phyloP scores from a whole-genome alignment of 2,797 vertebrate genomes.

The Thamnophis elegans region DNA sequence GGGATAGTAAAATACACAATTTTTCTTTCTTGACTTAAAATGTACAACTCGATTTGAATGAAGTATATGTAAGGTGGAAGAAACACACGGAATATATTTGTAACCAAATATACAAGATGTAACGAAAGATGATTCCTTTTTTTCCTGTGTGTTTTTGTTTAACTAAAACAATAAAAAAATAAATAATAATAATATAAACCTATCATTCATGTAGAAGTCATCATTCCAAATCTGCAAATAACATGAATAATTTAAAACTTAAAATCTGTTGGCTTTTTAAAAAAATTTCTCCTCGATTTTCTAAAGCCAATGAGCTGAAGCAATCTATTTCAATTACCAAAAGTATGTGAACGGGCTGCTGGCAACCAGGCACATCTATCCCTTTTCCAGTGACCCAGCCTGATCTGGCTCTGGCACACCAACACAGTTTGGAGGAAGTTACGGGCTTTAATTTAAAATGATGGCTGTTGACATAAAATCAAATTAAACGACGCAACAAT shows the following conservation, averaged over 20 bases:
- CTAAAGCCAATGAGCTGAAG: neutral
- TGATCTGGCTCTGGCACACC: neutral
- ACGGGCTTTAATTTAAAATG: neutral
- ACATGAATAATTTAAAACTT: slow-evolving; percentile 8
- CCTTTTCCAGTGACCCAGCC: neutral
- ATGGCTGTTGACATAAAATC: neutral
- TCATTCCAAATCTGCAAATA: neutral
- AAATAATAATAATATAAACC: no score
- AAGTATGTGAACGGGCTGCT: neutral
- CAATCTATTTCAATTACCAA: neutral
- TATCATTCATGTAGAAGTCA: neutral
- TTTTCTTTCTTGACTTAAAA: no score
- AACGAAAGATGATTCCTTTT: no score
- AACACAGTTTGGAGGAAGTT: neutral
- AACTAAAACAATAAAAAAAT: no score
- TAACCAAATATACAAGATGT: no score
- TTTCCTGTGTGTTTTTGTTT: no score
- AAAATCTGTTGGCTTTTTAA: neutral
- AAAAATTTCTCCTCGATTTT: neutral
- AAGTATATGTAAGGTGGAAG: no score
- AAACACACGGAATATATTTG: no score
- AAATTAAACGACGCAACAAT: neutral
- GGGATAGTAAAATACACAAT: no score
- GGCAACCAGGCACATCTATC: neutral
- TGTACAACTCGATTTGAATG: no score